Percentiles rank a stretch among this genome's conserved stretches.
phyloP scores from a whole-genome alignment of 2,888 invertebrate species.

The Limenitis camilla region DNA sequence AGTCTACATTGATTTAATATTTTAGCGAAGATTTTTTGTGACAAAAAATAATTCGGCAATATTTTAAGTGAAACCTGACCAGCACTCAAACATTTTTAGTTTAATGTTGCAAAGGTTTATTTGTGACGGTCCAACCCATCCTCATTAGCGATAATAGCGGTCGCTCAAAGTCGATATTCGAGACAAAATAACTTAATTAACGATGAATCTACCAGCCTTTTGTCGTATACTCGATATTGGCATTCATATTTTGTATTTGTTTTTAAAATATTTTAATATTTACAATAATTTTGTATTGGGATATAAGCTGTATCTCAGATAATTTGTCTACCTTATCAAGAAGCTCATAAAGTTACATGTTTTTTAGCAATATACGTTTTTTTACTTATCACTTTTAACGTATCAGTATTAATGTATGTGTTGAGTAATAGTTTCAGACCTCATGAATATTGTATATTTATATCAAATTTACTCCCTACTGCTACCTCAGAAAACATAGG shows the following conservation, averaged over 20 bases:
- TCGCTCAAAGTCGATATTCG: constrained; percentile 47
- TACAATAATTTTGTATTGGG: too few relatives aligned
- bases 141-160: constrained; percentile 60
- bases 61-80: constrained; percentile 1
- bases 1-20: background rate
- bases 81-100: constrained; percentile 25
- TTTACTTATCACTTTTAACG: too few relatives aligned
- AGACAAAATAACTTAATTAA: constrained; percentile 58
- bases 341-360: background rate
- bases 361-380: too few relatives aligned
- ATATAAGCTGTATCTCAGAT: background rate
- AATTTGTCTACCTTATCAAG: background rate
- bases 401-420: too few relatives aligned
- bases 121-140: constrained; percentile 30
- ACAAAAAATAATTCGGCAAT: too few relatives aligned
- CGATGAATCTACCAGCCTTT: constrained; percentile 41
- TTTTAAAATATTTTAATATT: too few relatives aligned
- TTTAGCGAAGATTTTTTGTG: background rate
- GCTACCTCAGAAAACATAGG: constrained; percentile 6
- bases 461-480: too few relatives aligned
- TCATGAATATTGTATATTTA: too few relatives aligned
- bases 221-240: constrained; percentile 43
- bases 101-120: constrained; percentile 25
- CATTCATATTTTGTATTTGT: too few relatives aligned
- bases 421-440: too few relatives aligned